Conservation (phyloP, 2,888 invertebrate genomes). For the Nymphalis c-album region DNA sequence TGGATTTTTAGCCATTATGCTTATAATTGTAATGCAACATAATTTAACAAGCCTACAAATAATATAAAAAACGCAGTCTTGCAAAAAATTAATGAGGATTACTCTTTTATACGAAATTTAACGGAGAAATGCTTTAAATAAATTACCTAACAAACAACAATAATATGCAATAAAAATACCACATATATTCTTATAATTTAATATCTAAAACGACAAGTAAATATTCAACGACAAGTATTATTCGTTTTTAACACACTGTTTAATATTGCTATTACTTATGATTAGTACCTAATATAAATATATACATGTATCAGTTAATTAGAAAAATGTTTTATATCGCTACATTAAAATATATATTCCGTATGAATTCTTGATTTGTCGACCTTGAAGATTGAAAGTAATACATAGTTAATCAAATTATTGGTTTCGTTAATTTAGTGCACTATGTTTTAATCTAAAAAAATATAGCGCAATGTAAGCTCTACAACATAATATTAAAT, state of each 20-base stretch:
- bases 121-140: too few species aligned
- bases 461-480: neutral
- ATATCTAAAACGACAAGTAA: too few species aligned
- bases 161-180: too few species aligned
- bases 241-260: too few species aligned
- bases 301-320: neutral
- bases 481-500: neutral
- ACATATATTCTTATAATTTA: too few species aligned
- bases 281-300: neutral
- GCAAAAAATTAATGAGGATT: too few species aligned
- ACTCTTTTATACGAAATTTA: too few species aligned
- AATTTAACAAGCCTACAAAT: neutral
- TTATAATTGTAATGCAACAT: neutral
- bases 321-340: neutral
- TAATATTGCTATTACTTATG: neutral
- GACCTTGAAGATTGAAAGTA: constrained; percentile 5
- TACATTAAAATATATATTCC: neutral
- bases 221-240: too few species aligned
- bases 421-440: neutral
- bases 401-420: constrained; percentile 1
- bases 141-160: too few species aligned
- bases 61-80: too few species aligned
- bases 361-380: neutral
- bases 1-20: constrained; percentile 11
- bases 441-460: neutral